Percentiles rank a stretch among this genome's conserved stretches.
Conservation (phyloP, 2,113 vertebrate genomes). For the Circaetus gallicus region DNA sequence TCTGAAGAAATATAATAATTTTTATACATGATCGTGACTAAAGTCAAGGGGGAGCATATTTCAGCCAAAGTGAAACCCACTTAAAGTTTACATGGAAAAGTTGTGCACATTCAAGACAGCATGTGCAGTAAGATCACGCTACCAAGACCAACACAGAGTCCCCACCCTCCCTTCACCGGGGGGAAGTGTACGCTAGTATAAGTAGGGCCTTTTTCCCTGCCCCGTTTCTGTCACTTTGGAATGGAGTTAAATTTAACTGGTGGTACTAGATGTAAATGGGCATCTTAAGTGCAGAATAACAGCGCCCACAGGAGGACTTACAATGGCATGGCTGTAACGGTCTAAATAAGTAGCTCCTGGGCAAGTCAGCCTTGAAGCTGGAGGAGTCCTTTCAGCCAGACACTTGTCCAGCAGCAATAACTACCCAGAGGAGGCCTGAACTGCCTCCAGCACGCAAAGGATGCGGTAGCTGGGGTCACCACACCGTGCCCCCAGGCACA, state of each 20-base stretch:
- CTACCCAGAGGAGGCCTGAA: background rate
- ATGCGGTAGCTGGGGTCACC: background rate
- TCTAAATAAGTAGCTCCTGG: background rate
- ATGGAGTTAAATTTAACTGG: background rate
- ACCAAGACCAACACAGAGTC: background rate
- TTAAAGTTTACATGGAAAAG: background rate
- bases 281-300: background rate
- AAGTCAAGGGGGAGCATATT: background rate
- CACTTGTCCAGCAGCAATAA: background rate
- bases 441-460: background rate
- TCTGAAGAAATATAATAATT: background rate
- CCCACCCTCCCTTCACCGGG: accelerated
- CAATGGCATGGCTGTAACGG: background rate
- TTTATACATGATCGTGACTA: background rate
- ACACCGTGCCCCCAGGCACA: accelerated
- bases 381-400: background rate
- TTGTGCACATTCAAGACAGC: background rate
- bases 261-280: background rate
- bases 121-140: background rate
- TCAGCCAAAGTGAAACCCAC: background rate
- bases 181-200: accelerated
- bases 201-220: background rate
- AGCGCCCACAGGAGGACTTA: background rate
- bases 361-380: background rate
- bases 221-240: background rate